These are phyloP conservation scores for Sinopyrophorus schimmeli DNA, from an alignment of 2,888 invertebrate species.

Conservation along the genomic window DNA sequence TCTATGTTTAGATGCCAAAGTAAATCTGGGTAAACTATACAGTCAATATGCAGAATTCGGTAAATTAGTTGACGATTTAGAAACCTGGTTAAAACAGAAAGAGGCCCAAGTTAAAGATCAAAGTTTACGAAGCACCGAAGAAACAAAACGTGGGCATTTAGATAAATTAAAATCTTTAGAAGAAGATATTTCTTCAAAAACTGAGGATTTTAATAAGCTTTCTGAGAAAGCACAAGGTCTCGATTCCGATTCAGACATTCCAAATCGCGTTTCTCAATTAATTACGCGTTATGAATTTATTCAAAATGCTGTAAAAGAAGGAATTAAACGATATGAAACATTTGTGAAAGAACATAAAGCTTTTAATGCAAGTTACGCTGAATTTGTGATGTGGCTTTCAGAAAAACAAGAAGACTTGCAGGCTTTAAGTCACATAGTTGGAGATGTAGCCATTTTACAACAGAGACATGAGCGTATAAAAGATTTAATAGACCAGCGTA, in stretches of 20 bases:
- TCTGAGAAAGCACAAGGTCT: slow-evolving; percentile 71
- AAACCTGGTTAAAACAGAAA: slow-evolving; percentile 82
- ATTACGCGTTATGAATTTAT: slow-evolving; percentile 81
- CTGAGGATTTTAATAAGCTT: slow-evolving; percentile 68
- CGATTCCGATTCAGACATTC: slow-evolving; percentile 75
- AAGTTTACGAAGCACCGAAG: slow-evolving; percentile 82
- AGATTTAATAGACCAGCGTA: slow-evolving; percentile 74
- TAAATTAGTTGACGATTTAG: slow-evolving; percentile 73
- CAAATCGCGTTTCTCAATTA: slow-evolving; percentile 74
- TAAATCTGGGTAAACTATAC: slow-evolving; percentile 74
- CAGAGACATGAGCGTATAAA: slow-evolving; percentile 80
- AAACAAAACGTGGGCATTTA: slow-evolving; percentile 78
- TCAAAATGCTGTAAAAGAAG: slow-evolving; percentile 81
- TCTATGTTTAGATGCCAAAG: slow-evolving; percentile 71
- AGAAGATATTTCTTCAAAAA: slow-evolving; percentile 70
- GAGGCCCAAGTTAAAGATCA: slow-evolving; percentile 88
- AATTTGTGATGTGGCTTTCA: slow-evolving; percentile 76
- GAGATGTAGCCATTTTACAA: slow-evolving; percentile 81
- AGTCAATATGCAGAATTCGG: slow-evolving; percentile 83
- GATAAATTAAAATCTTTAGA: slow-evolving; percentile 75
- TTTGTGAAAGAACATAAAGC: slow-evolving; percentile 84
- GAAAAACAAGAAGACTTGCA: slow-evolving; percentile 73
- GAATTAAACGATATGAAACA: slow-evolving; percentile 77
- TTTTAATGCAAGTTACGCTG: slow-evolving; percentile 75
- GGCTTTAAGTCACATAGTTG: slow-evolving; percentile 80